Conservation (phyloP, 1,140 invertebrate species). For the Drosophila miranda region DNA sequence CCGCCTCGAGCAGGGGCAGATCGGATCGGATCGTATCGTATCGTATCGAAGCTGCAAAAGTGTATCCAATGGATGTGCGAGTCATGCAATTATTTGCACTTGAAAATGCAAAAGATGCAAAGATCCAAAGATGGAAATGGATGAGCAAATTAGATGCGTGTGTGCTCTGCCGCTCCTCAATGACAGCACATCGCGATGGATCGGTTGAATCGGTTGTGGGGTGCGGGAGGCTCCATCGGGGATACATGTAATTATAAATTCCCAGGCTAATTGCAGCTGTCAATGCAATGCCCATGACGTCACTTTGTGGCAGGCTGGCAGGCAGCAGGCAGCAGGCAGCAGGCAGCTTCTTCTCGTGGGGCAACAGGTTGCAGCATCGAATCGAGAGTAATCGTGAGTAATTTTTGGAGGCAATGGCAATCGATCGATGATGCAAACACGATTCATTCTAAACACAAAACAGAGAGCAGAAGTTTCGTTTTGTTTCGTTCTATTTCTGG, state of each 20-base stretch:
- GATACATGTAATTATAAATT: slow-evolving; percentile 51
- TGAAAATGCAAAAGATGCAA: slow-evolving; percentile 45
- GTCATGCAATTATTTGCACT: slow-evolving; percentile 57
- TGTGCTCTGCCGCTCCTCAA: slow-evolving; percentile 4
- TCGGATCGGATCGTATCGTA: slow-evolving; percentile 15
- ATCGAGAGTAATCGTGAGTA: neutral
- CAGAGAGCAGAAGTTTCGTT: slow-evolving; percentile 1
- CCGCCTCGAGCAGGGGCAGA: slow-evolving; percentile 3
- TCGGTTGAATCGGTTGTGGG: slow-evolving; percentile 34
- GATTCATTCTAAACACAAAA: slow-evolving; percentile 41
- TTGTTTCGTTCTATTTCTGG: slow-evolving; percentile 35
- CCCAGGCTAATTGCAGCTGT: slow-evolving; percentile 67
- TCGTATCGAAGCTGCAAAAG: slow-evolving; percentile 22
- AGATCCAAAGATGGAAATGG: slow-evolving; percentile 27
- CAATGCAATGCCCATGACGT: slow-evolving; percentile 43
- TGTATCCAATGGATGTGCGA: slow-evolving; percentile 50
- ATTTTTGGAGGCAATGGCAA: neutral
- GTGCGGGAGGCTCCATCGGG: slow-evolving; percentile 24
- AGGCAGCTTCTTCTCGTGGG: slow-evolving; percentile 2
- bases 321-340: neutral
- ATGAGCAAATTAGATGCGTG: slow-evolving; percentile 26
- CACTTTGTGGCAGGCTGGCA: slow-evolving; percentile 13
- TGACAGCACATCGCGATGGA: slow-evolving; percentile 10
- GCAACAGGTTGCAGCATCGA: slow-evolving; percentile 65
- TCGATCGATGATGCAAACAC: slow-evolving; percentile 22